Conservation (phyloP, 2,113 vertebrate genomes). For the Sceloporus undulatus region DNA sequence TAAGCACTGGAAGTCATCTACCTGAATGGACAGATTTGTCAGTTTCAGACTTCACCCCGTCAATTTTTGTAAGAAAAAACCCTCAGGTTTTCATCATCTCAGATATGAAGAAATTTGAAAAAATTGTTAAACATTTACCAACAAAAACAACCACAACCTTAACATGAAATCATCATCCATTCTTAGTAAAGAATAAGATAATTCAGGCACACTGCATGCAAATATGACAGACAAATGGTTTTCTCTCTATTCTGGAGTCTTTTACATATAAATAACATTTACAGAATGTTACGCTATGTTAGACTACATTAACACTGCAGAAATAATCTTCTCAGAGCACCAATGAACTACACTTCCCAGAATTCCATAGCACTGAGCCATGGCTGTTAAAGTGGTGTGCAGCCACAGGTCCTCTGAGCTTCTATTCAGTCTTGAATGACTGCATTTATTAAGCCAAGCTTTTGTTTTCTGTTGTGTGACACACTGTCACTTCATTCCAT, state of each 20-base stretch:
- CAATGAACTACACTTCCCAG: too few relatives aligned
- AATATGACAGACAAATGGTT: background rate
- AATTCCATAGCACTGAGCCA: too few relatives aligned
- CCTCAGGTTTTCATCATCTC: too few relatives aligned
- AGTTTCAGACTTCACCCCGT: background rate
- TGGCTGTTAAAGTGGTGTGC: too few relatives aligned
- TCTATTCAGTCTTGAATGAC: accelerated
- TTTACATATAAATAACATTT: background rate
- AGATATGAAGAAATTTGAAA: too few relatives aligned
- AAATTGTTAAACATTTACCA: background rate
- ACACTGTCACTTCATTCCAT: accelerated
- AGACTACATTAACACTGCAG: too few relatives aligned
- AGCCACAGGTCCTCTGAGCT: background rate
- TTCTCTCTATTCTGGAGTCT: background rate
- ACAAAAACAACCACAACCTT: background rate
- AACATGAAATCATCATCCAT: too few relatives aligned
- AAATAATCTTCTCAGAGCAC: too few relatives aligned
- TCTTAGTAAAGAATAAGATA: too few relatives aligned
- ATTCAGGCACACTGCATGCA: background rate
- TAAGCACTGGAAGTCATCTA: background rate
- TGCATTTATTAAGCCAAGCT: background rate
- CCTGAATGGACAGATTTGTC: background rate
- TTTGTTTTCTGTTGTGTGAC: background rate
- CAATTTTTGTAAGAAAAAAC: too few relatives aligned
- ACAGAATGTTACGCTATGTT: background rate